Base-by-base conservation (phyloP, 2,113 vertebrate genomes). In the Catharus fuscescens region DNA sequence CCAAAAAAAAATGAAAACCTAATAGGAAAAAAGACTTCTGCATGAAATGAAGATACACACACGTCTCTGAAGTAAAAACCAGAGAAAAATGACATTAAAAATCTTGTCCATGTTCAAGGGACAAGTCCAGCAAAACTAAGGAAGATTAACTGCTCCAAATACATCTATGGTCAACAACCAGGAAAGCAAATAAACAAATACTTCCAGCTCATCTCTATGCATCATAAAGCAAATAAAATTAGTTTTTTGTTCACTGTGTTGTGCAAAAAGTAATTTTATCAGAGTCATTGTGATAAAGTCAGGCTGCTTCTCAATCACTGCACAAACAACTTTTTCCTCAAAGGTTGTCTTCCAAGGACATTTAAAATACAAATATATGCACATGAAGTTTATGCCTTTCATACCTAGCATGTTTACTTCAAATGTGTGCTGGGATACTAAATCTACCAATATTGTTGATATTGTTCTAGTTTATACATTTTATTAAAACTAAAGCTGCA, bases 181-280 rank as follows among this genome's bases (percentile, higher is more conserved):
- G 70, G 61, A 74, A 74, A 76, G 18, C 44, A 94, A 88, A 80
- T 77, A 89, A 95, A 88, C 84, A 94, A 93, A 90, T 24, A 36
- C 48, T 90, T 93, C 40, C 77, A 81, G 73, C 90, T 91, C 96
- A 92, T 89, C 86, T 92, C 90, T 66, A 91, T 96, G 94, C 93
- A 94, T 66, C 96, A 96, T 91, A 92, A 95, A 93, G 80, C 83
- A 96, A 95, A 95, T 88, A 91, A 92, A 92, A 93, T 95, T 86
- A 88, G 86, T 18, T 61, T 93, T 96, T 80, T 94, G 86, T 91
- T 93, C 95, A 93, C 89, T 78, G 79, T 90, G 53, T 92, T 86
- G 86, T 88, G 72, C 54, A 96, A 84, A 93, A 91, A 92, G 76
- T 86, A 86, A 94, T 96, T 95, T 89, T 86, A 38, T 88, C 80